Percentiles rank a stretch among this genome's conserved stretches.
Evolutionary conservation across 1,140 invertebrate genomes (phyloP).

Genomic region (Zaprionus nigranus): DNA sequence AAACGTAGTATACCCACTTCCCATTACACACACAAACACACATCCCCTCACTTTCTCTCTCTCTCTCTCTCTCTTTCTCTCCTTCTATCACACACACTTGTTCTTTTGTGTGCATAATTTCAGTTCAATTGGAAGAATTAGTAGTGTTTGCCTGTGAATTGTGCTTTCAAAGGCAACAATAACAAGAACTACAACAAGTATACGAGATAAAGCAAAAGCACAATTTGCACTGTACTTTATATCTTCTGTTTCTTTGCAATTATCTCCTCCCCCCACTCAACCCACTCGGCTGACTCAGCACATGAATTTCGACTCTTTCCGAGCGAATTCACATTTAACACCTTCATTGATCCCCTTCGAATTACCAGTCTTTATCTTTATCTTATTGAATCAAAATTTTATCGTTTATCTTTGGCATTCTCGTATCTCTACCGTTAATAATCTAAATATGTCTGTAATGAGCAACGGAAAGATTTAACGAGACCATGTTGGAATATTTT

Average conservation of each 20-base stretch:
- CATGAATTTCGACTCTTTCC: conserved; percentile 19
- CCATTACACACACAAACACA: conserved; percentile 4
- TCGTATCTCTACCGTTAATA: neutral
- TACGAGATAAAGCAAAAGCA: conserved; percentile 16
- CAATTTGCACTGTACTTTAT: neutral
- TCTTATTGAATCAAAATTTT: conserved; percentile 28
- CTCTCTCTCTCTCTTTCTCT: conserved; percentile 23
- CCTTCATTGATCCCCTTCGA: conserved; percentile 37
- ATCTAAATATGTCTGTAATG: neutral
- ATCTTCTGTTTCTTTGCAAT: neutral
- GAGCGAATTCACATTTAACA: conserved; percentile 30
- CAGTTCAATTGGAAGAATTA: conserved; percentile 66
- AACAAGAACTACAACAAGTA: conserved; percentile 23
- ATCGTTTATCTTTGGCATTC: conserved; percentile 10
- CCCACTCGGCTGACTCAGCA: conserved; percentile 7
- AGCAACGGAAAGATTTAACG: neutral
- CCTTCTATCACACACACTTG: neutral
- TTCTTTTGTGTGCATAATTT: conserved; percentile 58
- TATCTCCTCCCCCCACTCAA: neutral
- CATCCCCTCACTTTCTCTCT: neutral
- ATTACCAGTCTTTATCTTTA: conserved; percentile 35
- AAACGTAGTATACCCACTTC: neutral
- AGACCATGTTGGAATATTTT: conserved; percentile 1
- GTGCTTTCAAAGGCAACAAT: conserved; percentile 13
- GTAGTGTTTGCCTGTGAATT: too few species aligned